A percentile compares a stretch with the other conserved stretches of the same genome.
Conservation (phyloP, 1,140 invertebrate species). For the Mactra quadrangularis region DNA sequence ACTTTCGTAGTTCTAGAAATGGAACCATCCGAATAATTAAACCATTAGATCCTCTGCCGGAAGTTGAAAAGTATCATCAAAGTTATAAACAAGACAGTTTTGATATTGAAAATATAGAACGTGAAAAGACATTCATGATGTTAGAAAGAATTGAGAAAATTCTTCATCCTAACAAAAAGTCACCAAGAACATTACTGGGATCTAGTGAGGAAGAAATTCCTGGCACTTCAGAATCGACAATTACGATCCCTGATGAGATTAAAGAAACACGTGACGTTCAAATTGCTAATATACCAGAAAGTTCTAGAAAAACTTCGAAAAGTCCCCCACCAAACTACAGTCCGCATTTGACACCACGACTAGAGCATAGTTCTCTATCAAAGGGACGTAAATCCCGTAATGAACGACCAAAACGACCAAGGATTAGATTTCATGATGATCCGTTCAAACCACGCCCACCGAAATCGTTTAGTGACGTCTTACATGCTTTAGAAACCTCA, state of each 20-base stretch:
- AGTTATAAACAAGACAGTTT: slow-evolving; percentile 45
- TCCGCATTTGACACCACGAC: slow-evolving; percentile 12
- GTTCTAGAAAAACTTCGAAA: background rate
- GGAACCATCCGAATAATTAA: slow-evolving; percentile 57
- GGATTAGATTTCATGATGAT: slow-evolving; percentile 50
- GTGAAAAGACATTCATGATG: slow-evolving; percentile 62
- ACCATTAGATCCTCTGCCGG: slow-evolving; percentile 55
- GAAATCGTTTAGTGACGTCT: slow-evolving; percentile 43
- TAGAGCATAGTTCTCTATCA: slow-evolving; percentile 48
- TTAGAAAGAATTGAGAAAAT: slow-evolving; percentile 59
- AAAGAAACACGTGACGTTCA: slow-evolving; percentile 23
- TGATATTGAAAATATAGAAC: slow-evolving; percentile 58
- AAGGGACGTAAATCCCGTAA: slow-evolving; percentile 10
- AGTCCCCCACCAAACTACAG: slow-evolving; percentile 38
- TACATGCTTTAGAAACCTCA: slow-evolving; percentile 37
- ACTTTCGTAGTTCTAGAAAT: slow-evolving; percentile 58
- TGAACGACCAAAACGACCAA: slow-evolving; percentile 36
- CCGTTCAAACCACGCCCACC: slow-evolving; percentile 33
- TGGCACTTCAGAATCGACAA: slow-evolving; percentile 30
- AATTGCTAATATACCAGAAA: background rate
- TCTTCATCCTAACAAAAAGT: slow-evolving; percentile 53
- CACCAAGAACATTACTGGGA: slow-evolving; percentile 20
- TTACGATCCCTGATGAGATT: slow-evolving; percentile 19
- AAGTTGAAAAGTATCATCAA: slow-evolving; percentile 55
- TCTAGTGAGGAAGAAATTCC: slow-evolving; percentile 62